Evolutionary conservation across 2,888 invertebrate genomes (phyloP).

Genomic region (Lypha dubia): DNA sequence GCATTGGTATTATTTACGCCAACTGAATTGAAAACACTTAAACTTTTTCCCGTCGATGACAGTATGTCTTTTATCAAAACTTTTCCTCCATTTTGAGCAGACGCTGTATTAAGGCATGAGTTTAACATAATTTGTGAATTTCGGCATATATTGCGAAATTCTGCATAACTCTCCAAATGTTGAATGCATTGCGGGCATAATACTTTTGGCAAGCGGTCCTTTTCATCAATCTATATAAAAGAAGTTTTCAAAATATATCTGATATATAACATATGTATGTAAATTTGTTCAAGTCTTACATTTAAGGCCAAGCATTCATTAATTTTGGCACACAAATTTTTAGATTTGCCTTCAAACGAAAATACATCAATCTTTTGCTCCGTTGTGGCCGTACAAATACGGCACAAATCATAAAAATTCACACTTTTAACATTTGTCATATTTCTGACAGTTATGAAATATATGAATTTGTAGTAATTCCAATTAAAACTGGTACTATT

Average conservation of each 20-base stretch:
- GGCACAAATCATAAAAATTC: slow-evolving; percentile 88
- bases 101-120: slow-evolving; percentile 87
- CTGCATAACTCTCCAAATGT: slow-evolving; percentile 86
- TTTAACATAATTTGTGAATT: slow-evolving; percentile 88
- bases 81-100: slow-evolving; percentile 86
- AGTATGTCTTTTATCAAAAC: slow-evolving; percentile 85
- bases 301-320: slow-evolving; percentile 85
- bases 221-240: slow-evolving; percentile 85
- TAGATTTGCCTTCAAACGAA: slow-evolving; percentile 87
- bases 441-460: slow-evolving; percentile 13
- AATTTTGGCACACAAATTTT: slow-evolving; percentile 87
- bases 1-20: slow-evolving; percentile 3
- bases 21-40: slow-evolving; percentile 74
- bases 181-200: slow-evolving; percentile 87
- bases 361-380: slow-evolving; percentile 87
- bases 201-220: slow-evolving; percentile 88
- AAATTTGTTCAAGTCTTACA: slow-evolving; percentile 52
- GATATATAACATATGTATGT: background rate
- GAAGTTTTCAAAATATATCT: background rate
- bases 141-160: slow-evolving; percentile 87
- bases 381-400: slow-evolving; percentile 87
- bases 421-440: slow-evolving; percentile 87
- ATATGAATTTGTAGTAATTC: background rate
- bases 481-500: background rate
- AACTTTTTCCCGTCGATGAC: slow-evolving; percentile 77